Percentiles rank a stretch among this genome's conserved stretches.
phyloP scores from a whole-genome alignment of 2,888 invertebrate genomes.

The Eumacrocentrus americanus region DNA sequence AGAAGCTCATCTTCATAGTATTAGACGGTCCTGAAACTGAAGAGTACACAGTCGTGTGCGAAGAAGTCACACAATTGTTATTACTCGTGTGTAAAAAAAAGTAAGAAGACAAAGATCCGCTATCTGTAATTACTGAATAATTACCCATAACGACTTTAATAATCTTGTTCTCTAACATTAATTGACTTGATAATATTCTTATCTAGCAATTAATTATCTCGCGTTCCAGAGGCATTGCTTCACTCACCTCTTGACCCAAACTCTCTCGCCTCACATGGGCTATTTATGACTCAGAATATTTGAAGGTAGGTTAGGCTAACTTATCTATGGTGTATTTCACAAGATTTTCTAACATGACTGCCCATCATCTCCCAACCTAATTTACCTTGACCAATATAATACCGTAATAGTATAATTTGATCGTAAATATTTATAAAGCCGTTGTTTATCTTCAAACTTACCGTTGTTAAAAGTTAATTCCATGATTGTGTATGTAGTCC shows the following conservation, averaged over 20 bases:
- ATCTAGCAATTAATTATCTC: slow-evolving; percentile 22
- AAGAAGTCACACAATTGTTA: too few relatives aligned
- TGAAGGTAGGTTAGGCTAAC: slow-evolving; percentile 8
- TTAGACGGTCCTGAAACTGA: slow-evolving; percentile 70
- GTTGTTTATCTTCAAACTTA: not conserved
- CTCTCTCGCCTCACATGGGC: slow-evolving; percentile 11
- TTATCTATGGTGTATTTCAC: not conserved
- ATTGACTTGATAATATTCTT: slow-evolving; percentile 25
- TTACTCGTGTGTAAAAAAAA: too few relatives aligned
- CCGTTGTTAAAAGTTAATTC: slow-evolving; percentile 37
- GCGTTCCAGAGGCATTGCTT: slow-evolving; percentile 8
- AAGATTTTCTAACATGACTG: too few relatives aligned
- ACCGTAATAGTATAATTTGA: too few relatives aligned
- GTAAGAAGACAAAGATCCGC: slow-evolving; percentile 21
- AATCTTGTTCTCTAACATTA: not conserved
- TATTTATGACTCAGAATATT: slow-evolving; percentile 27
- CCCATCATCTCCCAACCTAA: too few relatives aligned
- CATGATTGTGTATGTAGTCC: slow-evolving; percentile 33
- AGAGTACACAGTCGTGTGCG: too few relatives aligned
- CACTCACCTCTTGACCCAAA: slow-evolving; percentile 20
- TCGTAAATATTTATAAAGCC: not conserved
- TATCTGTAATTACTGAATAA: slow-evolving; percentile 25
- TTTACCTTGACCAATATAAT: too few relatives aligned
- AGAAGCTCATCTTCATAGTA: slow-evolving; percentile 79
- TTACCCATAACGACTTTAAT: slow-evolving; percentile 14